Conservation (phyloP, 2,888 invertebrate species). For the Diploptera punctata region DNA sequence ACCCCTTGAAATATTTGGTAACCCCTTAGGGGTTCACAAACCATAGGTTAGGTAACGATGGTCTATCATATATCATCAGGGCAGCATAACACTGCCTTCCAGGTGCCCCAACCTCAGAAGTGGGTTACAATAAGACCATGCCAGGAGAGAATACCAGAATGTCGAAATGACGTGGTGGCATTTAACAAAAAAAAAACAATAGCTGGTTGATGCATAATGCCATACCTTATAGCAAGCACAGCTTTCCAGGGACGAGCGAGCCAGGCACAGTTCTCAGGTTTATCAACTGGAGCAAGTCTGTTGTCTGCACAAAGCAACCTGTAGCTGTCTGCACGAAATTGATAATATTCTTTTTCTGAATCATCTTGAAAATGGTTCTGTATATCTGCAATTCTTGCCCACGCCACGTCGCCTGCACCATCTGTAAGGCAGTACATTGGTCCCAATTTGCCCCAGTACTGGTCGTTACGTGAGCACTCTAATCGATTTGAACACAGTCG, state of each 20-base stretch:
- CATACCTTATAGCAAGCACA: slow-evolving; percentile 65
- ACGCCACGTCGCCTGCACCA: slow-evolving; percentile 80
- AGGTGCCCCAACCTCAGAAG: too few relatives aligned
- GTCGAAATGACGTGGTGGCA: too few relatives aligned
- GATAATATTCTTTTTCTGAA: slow-evolving; percentile 44
- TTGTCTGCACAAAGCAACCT: slow-evolving; percentile 81
- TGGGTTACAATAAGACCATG: too few relatives aligned
- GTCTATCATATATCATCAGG: too few relatives aligned
- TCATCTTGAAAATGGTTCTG: slow-evolving; percentile 68
- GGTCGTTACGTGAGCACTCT: slow-evolving; percentile 70
- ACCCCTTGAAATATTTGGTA: too few relatives aligned
- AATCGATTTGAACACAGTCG: slow-evolving; percentile 69
- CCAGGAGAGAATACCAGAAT: too few relatives aligned
- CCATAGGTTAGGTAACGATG: too few relatives aligned
- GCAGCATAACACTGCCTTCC: too few relatives aligned
- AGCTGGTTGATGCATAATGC: too few relatives aligned
- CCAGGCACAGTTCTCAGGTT: slow-evolving; percentile 75
- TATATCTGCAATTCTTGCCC: slow-evolving; percentile 78
- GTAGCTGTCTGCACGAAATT: slow-evolving; percentile 60
- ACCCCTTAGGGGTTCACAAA: background rate
- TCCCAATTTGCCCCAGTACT: slow-evolving; percentile 84
- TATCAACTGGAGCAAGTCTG: slow-evolving; percentile 64
- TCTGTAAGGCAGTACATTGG: slow-evolving; percentile 80
- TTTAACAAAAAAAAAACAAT: too few relatives aligned
- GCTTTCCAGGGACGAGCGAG: slow-evolving; percentile 80